These are phyloP conservation scores for Mimumesa dahlbomi DNA, from an alignment of 2,888 invertebrate species.

Conservation along the genomic window DNA sequence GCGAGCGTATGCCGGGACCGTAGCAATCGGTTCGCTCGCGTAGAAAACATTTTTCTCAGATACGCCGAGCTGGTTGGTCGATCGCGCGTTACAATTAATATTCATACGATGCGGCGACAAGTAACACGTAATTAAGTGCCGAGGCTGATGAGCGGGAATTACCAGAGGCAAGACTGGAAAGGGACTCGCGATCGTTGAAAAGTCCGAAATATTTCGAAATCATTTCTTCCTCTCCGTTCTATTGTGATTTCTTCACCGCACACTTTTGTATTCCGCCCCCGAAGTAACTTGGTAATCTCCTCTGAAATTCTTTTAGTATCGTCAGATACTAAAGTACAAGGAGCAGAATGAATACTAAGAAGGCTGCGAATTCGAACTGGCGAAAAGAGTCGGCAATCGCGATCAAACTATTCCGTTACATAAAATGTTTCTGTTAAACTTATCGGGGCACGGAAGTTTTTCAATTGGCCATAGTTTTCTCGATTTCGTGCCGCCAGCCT, in stretches of 20 bases:
- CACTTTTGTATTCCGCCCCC: neutral
- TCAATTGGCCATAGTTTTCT: slow-evolving; percentile 32
- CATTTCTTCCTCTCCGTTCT: neutral
- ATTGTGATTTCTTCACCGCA: neutral
- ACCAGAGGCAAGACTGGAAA: slow-evolving; percentile 11
- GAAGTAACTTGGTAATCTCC: slow-evolving; percentile 26
- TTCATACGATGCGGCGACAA: neutral
- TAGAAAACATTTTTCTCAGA: slow-evolving; percentile 10
- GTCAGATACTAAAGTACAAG: slow-evolving; percentile 4
- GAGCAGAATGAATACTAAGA: slow-evolving; percentile 24
- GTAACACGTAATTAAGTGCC: slow-evolving; percentile 34
- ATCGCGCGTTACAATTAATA: neutral
- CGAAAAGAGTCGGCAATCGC: slow-evolving; percentile 17
- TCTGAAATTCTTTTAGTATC: slow-evolving; percentile 11
- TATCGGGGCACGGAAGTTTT: slow-evolving; percentile 45
- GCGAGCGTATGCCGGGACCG: neutral
- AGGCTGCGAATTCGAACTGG: slow-evolving; percentile 12
- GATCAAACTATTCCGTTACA: slow-evolving; percentile 11
- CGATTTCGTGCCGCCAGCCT: slow-evolving; percentile 19
- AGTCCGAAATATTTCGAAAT: neutral
- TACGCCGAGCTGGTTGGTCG: no score
- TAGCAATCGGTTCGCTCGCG: neutral
- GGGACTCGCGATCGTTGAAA: neutral
- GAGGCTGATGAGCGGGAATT: slow-evolving; percentile 16
- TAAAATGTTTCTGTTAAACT: slow-evolving; percentile 33